Percentiles rank a stretch among this genome's conserved stretches.
Evolutionary conservation across 2,888 invertebrate species (phyloP).

Genomic region (Philaethria dido): DNA sequence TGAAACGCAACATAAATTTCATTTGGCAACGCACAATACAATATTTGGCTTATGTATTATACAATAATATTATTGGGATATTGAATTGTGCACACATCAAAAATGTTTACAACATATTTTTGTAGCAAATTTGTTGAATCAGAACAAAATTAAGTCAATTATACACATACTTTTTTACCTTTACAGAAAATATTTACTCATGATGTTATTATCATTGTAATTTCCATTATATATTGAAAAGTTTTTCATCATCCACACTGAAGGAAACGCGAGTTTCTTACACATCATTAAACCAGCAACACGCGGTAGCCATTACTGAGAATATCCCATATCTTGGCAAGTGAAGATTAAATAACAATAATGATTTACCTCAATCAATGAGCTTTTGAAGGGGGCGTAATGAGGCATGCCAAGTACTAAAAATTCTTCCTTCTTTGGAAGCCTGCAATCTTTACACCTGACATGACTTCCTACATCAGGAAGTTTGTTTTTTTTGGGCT

Average conservation of each 20-base stretch:
- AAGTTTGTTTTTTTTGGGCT: too few relatives aligned
- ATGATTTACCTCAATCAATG: slow-evolving; percentile 76
- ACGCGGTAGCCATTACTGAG: slow-evolving; percentile 57
- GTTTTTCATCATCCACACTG: not conserved
- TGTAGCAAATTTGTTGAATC: too few relatives aligned
- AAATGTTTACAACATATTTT: too few relatives aligned
- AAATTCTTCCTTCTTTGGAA: too few relatives aligned
- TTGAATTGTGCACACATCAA: too few relatives aligned
- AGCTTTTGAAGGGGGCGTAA: too few relatives aligned
- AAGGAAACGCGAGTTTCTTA: slow-evolving; percentile 43
- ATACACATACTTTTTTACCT: too few relatives aligned
- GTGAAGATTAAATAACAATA: slow-evolving; percentile 70
- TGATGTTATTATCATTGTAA: not conserved
- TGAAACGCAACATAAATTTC: slow-evolving; percentile 58
- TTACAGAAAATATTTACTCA: slow-evolving; percentile 6
- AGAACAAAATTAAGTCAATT: too few relatives aligned
- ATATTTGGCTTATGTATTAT: slow-evolving; percentile 19
- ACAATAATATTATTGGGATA: not conserved
- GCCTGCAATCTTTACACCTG: too few relatives aligned
- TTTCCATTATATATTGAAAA: not conserved
- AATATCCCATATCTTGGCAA: slow-evolving; percentile 60
- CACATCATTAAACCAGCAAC: slow-evolving; percentile 65
- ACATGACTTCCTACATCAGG: too few relatives aligned
- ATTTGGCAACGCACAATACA: slow-evolving; percentile 50
- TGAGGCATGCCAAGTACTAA: slow-evolving; percentile 57